Percentiles rank a stretch among this genome's conserved stretches.
Conservation (phyloP, 2,888 invertebrate species). For the Andrena fulva region DNA sequence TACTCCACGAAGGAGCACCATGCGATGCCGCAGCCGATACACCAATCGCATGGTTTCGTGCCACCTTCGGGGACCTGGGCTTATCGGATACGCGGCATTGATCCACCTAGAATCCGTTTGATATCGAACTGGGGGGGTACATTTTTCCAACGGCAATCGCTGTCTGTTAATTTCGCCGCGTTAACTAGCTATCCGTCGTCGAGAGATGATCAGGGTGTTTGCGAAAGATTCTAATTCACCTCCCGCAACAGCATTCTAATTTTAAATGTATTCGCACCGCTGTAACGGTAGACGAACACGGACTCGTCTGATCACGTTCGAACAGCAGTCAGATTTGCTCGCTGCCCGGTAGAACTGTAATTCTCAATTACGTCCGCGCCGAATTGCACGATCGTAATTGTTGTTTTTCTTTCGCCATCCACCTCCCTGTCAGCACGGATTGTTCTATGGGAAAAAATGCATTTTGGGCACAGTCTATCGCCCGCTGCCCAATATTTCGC, state of each 20-base stretch:
- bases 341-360: conserved; percentile 73
- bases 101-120: conserved; percentile 61
- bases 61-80: conserved; percentile 68
- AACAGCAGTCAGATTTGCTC: conserved; percentile 51
- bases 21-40: conserved; percentile 66
- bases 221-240: conserved; percentile 10
- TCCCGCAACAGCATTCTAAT: too few species aligned
- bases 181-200: neutral
- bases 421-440: conserved; percentile 13
- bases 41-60: conserved; percentile 58
- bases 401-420: conserved; percentile 60
- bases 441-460: conserved; percentile 32
- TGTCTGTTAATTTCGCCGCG: neutral
- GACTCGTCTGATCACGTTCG: conserved; percentile 25
- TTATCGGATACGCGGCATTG: conserved; percentile 66
- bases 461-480: conserved; percentile 29
- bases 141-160: conserved; percentile 26
- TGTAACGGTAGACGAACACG: neutral
- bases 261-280: neutral
- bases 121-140: conserved; percentile 37
- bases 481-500: conserved; percentile 37
- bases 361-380: conserved; percentile 83
- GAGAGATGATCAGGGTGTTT: conserved; percentile 3
- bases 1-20: conserved; percentile 63
- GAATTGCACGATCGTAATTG: conserved; percentile 76